Base-by-base conservation (phyloP, 2,888 invertebrate genomes). In the Pristionchus mayeri region DNA sequence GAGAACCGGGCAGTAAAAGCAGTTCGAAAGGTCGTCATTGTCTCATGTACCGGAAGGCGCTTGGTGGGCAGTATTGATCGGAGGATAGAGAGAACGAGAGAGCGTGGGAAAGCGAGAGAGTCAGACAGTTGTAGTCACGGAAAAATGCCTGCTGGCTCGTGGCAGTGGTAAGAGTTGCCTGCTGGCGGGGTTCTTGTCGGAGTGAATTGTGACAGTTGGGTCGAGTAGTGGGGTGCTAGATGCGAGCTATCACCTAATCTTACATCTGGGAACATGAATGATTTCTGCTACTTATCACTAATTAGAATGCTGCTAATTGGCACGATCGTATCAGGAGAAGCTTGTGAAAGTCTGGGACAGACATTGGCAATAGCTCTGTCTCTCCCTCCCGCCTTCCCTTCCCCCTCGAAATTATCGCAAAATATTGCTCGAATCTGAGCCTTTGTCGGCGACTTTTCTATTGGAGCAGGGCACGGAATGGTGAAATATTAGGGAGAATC, bases 371-470 rank as follows among this genome's bases (percentile, higher is more conserved):
- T 67, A 67, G 67, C 67, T 18, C n/a, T 37, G 37, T 11, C 37
- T 37, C 37, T 37, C 37, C 67, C 67, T 67, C 37, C 67, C 21
- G 6, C n/a, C 21, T n/a, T 40, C 30, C 21, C 67, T 37, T 9
- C 67, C 37, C 21, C 21, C 37, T 21, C 67, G 67, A 67, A 67
- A 67, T 67, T 67, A 67, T 67, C 67, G 67, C 67, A 67, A 67
- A 67, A 67, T 67, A 67, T 67, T 67, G 67, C 67, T 37, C 37
- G 67, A 67, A 67, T 67, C 67, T 67, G 37, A 37, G 67, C 67
- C 67, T 67, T 67, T 67, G 67, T 67, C 67, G 67, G 67, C 37
- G 60, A 37, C 67, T 67, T 67, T 67, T 67, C 37, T n/a, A 67
- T 67, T 67, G 67, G 7, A 3, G 37, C 67, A 40, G 21, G 21